Evolutionary conservation across 2,113 vertebrate genomes (phyloP).

Genomic region (Nycticebus coucang): DNA sequence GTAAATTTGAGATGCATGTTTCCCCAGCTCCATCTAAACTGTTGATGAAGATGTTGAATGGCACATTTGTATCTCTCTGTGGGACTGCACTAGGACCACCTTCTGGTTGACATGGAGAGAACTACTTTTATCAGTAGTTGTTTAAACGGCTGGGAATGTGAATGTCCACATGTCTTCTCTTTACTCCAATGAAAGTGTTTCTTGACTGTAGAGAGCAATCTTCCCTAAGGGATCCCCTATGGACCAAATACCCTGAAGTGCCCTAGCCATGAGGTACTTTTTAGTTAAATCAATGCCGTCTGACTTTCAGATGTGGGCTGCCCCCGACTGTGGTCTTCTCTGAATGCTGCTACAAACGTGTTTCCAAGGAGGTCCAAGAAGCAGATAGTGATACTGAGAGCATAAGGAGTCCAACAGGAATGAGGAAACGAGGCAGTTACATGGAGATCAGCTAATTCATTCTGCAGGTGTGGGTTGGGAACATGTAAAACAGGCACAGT

Average conservation of each 20-base stretch:
- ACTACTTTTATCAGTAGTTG: conserved; percentile 39
- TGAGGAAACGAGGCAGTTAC: neutral
- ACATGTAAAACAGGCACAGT: neutral
- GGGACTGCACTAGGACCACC: conserved; percentile 13
- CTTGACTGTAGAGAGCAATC: neutral
- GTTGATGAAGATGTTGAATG: conserved; percentile 9
- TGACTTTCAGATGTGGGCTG: neutral
- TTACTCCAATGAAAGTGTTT: conserved; percentile 49
- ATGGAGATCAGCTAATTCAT: neutral
- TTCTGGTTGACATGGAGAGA: neutral
- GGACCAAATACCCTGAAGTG: neutral
- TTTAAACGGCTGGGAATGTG: conserved; percentile 56
- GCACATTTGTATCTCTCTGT: neutral
- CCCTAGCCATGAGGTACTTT: neutral
- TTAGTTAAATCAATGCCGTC: neutral
- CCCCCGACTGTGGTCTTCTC: neutral
- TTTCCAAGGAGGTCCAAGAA: neutral
- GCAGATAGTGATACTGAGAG: neutral
- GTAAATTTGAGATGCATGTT: conserved; percentile 4
- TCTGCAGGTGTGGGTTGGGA: neutral
- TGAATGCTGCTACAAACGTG: neutral
- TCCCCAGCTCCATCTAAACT: conserved; percentile 1
- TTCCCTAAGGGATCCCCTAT: neutral
- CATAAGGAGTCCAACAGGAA: neutral
- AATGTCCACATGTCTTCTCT: neutral